Percentiles rank a stretch among this genome's conserved stretches.
Conservation (phyloP, 2,888 invertebrate genomes). For the Temnothorax rugatulus region DNA sequence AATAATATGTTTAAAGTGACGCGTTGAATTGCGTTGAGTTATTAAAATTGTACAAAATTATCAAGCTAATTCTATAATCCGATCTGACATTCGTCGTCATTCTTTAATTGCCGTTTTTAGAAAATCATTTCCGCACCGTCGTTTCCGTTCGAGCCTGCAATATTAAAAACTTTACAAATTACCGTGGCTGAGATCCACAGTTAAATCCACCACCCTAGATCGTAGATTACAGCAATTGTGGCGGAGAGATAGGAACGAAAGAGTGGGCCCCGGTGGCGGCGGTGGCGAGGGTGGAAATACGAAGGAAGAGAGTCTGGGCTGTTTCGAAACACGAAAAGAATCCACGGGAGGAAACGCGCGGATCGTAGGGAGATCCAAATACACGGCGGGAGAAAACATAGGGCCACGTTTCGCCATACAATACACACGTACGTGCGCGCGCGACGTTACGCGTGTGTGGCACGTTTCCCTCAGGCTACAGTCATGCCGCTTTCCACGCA, state of each 20-base stretch:
- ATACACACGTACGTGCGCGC: constrained; percentile 70
- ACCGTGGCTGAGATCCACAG: constrained; percentile 71
- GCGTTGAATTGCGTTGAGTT: neutral
- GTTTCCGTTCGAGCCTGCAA: constrained; percentile 43
- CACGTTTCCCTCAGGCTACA: constrained; percentile 50
- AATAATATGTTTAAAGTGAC: neutral
- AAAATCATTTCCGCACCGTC: constrained; percentile 12
- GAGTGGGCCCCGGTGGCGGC: neutral
- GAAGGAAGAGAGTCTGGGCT: constrained; percentile 71
- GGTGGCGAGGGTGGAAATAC: constrained; percentile 54
- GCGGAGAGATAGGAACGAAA: constrained; percentile 58
- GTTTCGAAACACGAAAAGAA: constrained; percentile 76
- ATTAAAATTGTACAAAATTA: neutral
- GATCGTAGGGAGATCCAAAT: constrained; percentile 67
- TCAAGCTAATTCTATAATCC: neutral
- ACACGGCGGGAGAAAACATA: constrained; percentile 76
- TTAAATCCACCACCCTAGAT: constrained; percentile 72
- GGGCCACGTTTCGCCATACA: constrained; percentile 81
- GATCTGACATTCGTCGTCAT: neutral
- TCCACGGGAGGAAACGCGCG: constrained; percentile 72
- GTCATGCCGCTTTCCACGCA: constrained; percentile 27
- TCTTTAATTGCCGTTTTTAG: neutral
- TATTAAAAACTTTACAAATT: constrained; percentile 74
- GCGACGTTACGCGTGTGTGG: constrained; percentile 49
- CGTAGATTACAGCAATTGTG: constrained; percentile 76